These are phyloP conservation scores for Arenicola marina DNA, from an alignment of 2,888 invertebrate species.

Conservation along the genomic window DNA sequence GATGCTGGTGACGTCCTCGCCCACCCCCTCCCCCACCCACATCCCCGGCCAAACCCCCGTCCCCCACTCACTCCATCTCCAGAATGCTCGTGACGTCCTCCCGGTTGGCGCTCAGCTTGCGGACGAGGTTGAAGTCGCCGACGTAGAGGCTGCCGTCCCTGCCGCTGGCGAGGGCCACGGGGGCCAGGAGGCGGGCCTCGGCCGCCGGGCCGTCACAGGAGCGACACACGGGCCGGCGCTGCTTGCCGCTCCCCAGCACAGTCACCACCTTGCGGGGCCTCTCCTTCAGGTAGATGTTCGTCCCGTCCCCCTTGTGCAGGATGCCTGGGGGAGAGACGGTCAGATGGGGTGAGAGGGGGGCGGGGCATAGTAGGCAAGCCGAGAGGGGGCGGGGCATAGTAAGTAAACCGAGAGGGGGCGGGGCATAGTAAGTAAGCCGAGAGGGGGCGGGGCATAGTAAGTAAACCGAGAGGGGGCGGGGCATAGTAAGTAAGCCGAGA, in stretches of 20 bases:
- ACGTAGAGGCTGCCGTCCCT: constrained; percentile 97
- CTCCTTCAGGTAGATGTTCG: constrained; percentile 85
- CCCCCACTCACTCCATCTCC: constrained; percentile 52
- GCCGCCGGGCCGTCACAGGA: constrained; percentile 72
- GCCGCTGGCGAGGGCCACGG: constrained; percentile 90
- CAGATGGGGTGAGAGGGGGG: too few species aligned
- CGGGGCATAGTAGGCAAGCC: too few species aligned
- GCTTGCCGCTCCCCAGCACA: constrained; percentile 68
- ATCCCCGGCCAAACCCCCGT: too few species aligned
- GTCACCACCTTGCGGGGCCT: constrained; percentile 89
- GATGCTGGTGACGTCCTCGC: constrained; percentile 69
- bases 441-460: too few species aligned
- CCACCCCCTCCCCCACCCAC: too few species aligned
- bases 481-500: too few species aligned
- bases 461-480: too few species aligned
- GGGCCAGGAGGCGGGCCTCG: constrained; percentile 77
- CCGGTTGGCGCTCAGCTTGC: constrained; percentile 53
- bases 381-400: too few species aligned
- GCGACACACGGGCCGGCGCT: constrained; percentile 79
- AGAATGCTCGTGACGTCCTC: constrained; percentile 69
- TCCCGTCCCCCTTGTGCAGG: constrained; percentile 96
- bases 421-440: too few species aligned
- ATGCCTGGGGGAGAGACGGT: constrained; percentile 77
- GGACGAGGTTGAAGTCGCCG: constrained; percentile 86
- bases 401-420: too few species aligned